Base-by-base conservation (phyloP, 2,888 invertebrate species). In the Eristalis arbustorum region DNA sequence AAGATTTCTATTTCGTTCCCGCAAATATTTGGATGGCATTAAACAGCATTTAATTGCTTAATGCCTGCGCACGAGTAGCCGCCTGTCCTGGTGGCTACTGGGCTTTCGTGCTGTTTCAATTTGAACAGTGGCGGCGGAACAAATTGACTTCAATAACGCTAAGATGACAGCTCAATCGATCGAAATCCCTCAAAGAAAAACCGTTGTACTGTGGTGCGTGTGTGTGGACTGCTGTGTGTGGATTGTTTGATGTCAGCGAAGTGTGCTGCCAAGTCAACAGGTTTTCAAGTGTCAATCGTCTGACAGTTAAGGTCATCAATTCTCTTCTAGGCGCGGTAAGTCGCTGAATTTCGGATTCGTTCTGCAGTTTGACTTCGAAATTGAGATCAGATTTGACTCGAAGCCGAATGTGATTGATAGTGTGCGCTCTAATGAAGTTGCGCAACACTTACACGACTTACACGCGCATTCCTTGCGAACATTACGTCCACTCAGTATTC, bases 1-100 rank as follows among this genome's bases (percentile, higher is more conserved):
- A 68, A 80, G 82, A 74, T 81, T 84, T 67, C 31, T 25, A 49
- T 68, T 79, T 25, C 68, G 23, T 25, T 63, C 11, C 40, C 25
- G 74, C 74, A 85, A 85, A 85, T 85, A 85, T 82, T 85, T 82
- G 77, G 61, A 74, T 85, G 85, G 71, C 85, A 82, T 85, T 85
- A 82, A 78, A 71, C 77, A 74, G 77, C 73, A 71, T 40, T 77
- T 85, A 85, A 82, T 82, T 82, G 73, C 69, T 85, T 66, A 78
- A 85, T 85, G 62, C 59, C n/a, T 4, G 42, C 42, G n/a, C 42
- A 6, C 42, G 4, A n/a, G 40, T 42, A n/a, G 49, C 49, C 49
- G n/a, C 13, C 1, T 22, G 28, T 34, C 25, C 69, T 63, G 13
- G 23, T 25, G 18, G 63, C 80, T 77, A 81, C 81, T 69, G 77